phyloP scores from a whole-genome alignment of 2,888 invertebrate genomes.

The Auanema sp. region DNA sequence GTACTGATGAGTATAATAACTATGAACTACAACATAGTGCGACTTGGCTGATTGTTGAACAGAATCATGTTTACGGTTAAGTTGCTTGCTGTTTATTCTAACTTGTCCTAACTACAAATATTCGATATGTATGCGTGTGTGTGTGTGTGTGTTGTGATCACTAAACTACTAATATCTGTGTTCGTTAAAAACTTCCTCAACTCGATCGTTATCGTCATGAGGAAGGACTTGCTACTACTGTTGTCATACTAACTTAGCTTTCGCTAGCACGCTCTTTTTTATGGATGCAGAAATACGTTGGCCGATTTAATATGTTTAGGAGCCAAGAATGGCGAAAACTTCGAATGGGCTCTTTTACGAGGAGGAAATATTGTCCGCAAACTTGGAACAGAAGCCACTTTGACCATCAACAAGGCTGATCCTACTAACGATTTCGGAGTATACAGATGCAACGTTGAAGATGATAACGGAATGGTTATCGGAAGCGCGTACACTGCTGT shows the following conservation, averaged over 20 bases:
- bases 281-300: not conserved
- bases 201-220: conserved; percentile 7
- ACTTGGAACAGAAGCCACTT: conserved; percentile 52
- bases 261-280: not conserved
- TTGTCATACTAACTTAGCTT: not conserved
- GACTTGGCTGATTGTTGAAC: conserved; percentile 33
- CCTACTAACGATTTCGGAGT: conserved; percentile 62
- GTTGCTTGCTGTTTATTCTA: conserved; percentile 14
- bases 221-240: not conserved
- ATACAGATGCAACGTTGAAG: conserved; percentile 62
- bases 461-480: conserved; percentile 56
- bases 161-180: not conserved
- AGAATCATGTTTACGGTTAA: conserved; percentile 31
- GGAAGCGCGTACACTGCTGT: conserved; percentile 61
- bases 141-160: not conserved
- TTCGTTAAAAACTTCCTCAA: not conserved
- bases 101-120: not conserved
- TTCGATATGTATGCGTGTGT: not conserved
- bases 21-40: conserved; percentile 31
- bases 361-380: conserved; percentile 59
- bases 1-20: conserved; percentile 32
- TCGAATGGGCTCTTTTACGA: conserved; percentile 61
- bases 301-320: conserved; percentile 36
- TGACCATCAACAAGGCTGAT: conserved; percentile 54
- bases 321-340: conserved; percentile 44